phyloP scores from a whole-genome alignment of 2,797 vertebrate genomes.

The Phoebastria nigripes region DNA sequence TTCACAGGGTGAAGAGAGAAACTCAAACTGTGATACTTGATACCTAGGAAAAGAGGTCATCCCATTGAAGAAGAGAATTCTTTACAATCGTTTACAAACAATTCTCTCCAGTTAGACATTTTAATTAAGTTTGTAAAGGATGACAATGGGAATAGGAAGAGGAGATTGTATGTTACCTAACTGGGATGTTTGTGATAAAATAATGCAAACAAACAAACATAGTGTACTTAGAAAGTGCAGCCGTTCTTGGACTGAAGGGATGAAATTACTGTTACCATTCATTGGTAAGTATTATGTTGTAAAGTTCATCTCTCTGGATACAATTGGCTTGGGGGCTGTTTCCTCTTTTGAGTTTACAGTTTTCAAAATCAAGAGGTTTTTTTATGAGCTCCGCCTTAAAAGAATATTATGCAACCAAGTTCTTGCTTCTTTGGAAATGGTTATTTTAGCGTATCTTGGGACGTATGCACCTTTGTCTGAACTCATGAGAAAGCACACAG shows the following conservation, averaged over 20 bases:
- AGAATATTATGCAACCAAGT: neutral
- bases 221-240: neutral
- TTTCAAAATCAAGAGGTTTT: neutral
- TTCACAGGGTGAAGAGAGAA: constrained; percentile 26
- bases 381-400: neutral
- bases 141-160: neutral
- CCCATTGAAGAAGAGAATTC: neutral
- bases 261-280: neutral
- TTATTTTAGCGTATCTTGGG: neutral
- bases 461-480: neutral
- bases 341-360: neutral
- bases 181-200: neutral
- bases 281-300: neutral
- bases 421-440: neutral
- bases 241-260: neutral
- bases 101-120: neutral
- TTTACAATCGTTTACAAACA: constrained; percentile 25
- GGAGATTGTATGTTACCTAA: neutral
- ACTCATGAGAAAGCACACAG: neutral
- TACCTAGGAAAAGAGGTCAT: neutral
- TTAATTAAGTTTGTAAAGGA: neutral
- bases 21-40: constrained; percentile 6
- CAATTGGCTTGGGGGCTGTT: neutral
- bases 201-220: neutral
- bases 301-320: neutral